Base-by-base conservation (phyloP, 1,140 invertebrate genomes). In the Leptoteleia sp. region DNA sequence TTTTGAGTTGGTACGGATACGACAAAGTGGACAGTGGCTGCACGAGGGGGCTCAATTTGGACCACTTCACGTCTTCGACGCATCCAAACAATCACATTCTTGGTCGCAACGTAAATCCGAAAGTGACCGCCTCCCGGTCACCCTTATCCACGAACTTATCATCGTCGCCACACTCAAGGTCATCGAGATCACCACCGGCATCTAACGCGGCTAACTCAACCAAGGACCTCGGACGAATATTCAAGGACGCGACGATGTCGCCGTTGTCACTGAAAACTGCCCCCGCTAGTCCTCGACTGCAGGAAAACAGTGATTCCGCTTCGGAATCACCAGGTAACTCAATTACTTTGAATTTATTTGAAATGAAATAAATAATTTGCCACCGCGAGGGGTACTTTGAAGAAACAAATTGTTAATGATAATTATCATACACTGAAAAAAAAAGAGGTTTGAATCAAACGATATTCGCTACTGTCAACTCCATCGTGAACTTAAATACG, bases 1-100 rank as follows among this genome's bases (percentile, higher is more conserved):
- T 97, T 50, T 89, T 97, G 6, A 95, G 96, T 31, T 96, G 95
- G 94, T 97, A 97, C 86, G 96, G 96, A 0, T 96, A 96, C 84
- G 94, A 94, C 73, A 93, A 93, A 80, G 90, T 93, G 12, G 91
- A 92, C 86, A 89, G 90, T 77, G 81, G 88, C 76, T 89, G 84
- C 29, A 89, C 88, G 59, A 86, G 45, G 77, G 89, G 83, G 76
- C 81, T 85, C 6, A 87, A 85, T 45, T 62, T 85, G 35, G 82
- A 85, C 64, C 86, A 85, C 48, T 86, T 86, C 43, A 81, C 81
- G 13, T 70, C 80, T 9, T 78, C 83, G 2, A 57, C 64, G 19
- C 68, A 81, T 27, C 78, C 76, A 33, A 52, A 57, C 22, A 54
- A 55, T 43, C 79, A 76, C 38, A 50, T 75, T 48, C 50, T 81